phyloP scores from a whole-genome alignment of 2,113 vertebrate genomes.

The Nothoprocta pentlandii region DNA sequence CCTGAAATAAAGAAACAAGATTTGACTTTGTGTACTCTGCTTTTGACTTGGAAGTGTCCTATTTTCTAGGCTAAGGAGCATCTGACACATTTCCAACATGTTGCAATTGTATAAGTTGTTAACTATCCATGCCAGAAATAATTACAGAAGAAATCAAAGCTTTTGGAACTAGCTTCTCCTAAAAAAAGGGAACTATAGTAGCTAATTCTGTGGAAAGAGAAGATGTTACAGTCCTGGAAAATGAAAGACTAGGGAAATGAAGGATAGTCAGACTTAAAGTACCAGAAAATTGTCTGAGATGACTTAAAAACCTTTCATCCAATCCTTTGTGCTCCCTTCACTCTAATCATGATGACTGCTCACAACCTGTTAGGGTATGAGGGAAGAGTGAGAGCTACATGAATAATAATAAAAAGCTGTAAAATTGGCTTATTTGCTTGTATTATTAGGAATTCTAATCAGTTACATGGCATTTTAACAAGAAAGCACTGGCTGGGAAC shows the following conservation, averaged over 20 bases:
- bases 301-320: neutral
- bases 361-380: neutral
- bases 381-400: neutral
- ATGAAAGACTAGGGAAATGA: neutral
- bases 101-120: constrained; percentile 24
- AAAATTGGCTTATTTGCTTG: neutral
- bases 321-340: neutral
- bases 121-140: neutral
- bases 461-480: neutral
- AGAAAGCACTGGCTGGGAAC: neutral
- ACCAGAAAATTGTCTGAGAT: neutral
- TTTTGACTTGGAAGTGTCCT: neutral
- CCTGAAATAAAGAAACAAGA: neutral
- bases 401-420: neutral
- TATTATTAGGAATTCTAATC: neutral
- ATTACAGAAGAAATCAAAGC: neutral
- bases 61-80: constrained; percentile 7
- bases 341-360: neutral
- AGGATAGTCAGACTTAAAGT: neutral
- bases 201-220: neutral
- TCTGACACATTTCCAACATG: neutral
- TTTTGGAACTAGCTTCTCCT: neutral
- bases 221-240: neutral
- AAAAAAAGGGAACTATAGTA: neutral
- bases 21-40: neutral